phyloP scores from a whole-genome alignment of 2,888 invertebrate species.

The Lucinisca nassula region DNA sequence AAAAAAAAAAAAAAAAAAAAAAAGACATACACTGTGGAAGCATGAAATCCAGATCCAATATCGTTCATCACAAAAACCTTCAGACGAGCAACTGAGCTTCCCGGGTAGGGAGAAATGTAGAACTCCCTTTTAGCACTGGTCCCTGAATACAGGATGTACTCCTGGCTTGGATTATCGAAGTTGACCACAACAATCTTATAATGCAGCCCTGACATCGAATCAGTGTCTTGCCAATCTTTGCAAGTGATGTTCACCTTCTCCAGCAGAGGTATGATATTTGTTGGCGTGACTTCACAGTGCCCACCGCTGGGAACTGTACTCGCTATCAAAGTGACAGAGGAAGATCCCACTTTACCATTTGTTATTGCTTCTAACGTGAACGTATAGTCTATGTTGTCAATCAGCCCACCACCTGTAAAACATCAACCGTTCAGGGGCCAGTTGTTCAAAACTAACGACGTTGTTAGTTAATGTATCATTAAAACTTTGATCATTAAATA shows the following conservation, averaged over 20 bases:
- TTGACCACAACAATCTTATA: conserved; percentile 65
- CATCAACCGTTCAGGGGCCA: too few relatives aligned
- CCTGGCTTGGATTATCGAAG: conserved; percentile 16
- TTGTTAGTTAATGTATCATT: too few relatives aligned
- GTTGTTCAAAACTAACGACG: too few relatives aligned
- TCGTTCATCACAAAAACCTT: conserved; percentile 75
- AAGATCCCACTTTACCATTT: conserved; percentile 42
- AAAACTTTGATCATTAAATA: too few relatives aligned
- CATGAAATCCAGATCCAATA: conserved; percentile 59
- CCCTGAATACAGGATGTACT: conserved; percentile 73
- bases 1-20: background rate
- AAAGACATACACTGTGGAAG: conserved; percentile 38
- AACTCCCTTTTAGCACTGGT: conserved; percentile 58
- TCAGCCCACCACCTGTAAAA: conserved; percentile 67
- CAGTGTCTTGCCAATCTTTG: conserved; percentile 70
- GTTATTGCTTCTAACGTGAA: conserved; percentile 62
- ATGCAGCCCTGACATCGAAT: conserved; percentile 57
- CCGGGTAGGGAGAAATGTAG: conserved; percentile 73
- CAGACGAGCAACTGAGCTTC: conserved; percentile 48
- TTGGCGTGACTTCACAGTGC: conserved; percentile 56
- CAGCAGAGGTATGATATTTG: conserved; percentile 59
- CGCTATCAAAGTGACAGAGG: conserved; percentile 52
- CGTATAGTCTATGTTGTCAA: conserved; percentile 62
- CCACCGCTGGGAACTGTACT: conserved; percentile 70
- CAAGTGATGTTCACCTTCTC: conserved; percentile 68